Evolutionary conservation across 2,888 invertebrate genomes (phyloP).

Genomic region (Drosophila leonis): DNA sequence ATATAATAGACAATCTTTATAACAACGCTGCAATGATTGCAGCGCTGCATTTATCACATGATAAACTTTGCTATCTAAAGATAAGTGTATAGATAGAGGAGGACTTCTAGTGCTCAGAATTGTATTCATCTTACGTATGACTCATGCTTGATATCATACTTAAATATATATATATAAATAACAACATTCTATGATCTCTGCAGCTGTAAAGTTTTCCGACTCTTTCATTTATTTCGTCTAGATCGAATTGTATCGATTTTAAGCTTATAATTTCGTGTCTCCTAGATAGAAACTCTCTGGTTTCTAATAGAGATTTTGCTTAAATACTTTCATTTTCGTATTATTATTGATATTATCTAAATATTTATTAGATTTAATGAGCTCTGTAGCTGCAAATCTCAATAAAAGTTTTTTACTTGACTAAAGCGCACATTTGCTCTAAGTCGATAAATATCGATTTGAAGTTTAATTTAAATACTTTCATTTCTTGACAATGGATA

Average conservation of each 20-base stretch:
- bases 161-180: background rate
- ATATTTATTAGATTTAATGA: too few relatives aligned
- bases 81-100: background rate
- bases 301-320: too few relatives aligned
- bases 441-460: background rate
- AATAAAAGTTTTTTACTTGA: background rate
- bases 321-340: too few relatives aligned
- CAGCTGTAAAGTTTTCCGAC: too few relatives aligned
- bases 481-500: too few relatives aligned
- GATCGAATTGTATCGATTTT: too few relatives aligned
- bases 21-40: background rate
- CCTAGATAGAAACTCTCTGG: too few relatives aligned
- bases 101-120: background rate
- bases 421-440: background rate
- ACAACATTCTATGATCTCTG: background rate
- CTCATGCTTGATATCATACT: background rate
- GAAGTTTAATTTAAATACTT: background rate
- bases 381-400: too few relatives aligned
- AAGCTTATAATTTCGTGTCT: too few relatives aligned
- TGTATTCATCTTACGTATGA: background rate
- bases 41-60: background rate
- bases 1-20: background rate
- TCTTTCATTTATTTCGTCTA: too few relatives aligned
- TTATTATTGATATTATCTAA: too few relatives aligned
- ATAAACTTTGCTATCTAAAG: background rate